These are phyloP conservation scores for Apeltes quadracus DNA, from an alignment of 2,113 vertebrate species.

Conservation along the genomic window DNA sequence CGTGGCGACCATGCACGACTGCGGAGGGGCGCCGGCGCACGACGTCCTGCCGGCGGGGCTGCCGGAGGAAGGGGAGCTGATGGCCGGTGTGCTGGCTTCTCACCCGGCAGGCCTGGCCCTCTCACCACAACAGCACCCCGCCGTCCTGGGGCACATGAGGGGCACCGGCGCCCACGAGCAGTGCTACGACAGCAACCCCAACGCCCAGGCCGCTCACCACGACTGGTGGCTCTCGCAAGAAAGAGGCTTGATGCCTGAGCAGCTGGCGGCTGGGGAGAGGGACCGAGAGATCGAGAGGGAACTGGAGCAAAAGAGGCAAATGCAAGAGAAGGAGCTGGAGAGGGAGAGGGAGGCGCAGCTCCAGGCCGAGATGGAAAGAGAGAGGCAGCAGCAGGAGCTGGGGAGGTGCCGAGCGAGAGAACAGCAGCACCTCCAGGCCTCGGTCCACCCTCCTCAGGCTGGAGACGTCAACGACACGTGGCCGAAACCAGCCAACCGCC, in stretches of 20 bases:
- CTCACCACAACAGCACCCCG: conserved; percentile 63
- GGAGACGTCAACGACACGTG: conserved; percentile 81
- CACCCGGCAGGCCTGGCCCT: conserved; percentile 43
- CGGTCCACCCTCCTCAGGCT: conserved; percentile 64
- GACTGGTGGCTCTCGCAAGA: conserved; percentile 69
- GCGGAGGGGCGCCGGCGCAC: conserved; percentile 43
- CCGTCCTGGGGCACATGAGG: conserved; percentile 57
- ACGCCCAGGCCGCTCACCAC: conserved; percentile 47
- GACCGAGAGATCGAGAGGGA: conserved; percentile 63
- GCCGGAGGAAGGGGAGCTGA: conserved; percentile 59
- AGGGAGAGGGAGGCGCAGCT: conserved; percentile 55
- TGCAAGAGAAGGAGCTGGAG: conserved; percentile 57
- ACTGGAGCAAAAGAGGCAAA: conserved; percentile 57
- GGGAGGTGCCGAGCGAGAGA: conserved; percentile 54
- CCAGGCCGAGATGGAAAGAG: conserved; percentile 57
- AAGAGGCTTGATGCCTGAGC: conserved; percentile 61
- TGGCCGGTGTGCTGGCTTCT: conserved; percentile 40
- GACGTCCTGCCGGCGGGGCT: conserved; percentile 52
- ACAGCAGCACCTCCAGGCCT: conserved; percentile 62
- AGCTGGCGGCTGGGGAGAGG: conserved; percentile 49
- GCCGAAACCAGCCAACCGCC: conserved; percentile 78
- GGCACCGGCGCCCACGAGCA: conserved; percentile 47
- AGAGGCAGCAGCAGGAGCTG: conserved; percentile 53
- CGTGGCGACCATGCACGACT: conserved; percentile 74
- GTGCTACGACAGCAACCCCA: conserved; percentile 56